Conservation (phyloP, 2,888 invertebrate genomes). For the Platycheirus albimanus region DNA sequence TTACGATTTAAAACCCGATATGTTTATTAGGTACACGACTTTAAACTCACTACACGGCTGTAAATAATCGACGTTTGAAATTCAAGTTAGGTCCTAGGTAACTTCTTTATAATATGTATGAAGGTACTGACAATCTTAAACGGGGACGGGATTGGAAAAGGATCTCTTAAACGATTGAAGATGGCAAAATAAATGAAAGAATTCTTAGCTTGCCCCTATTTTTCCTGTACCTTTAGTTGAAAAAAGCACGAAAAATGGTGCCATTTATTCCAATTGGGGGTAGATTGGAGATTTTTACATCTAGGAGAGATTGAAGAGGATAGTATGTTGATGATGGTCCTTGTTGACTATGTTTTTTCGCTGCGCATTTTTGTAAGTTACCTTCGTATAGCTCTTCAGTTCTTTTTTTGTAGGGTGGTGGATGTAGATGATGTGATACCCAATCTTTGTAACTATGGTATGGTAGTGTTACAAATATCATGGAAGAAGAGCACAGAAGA, state of each 20-base stretch:
- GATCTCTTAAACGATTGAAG: conserved; percentile 52
- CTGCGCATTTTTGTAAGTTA: conserved; percentile 70
- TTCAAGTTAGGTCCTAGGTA: conserved; percentile 29
- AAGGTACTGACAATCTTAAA: not conserved
- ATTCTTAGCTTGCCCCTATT: too few relatives aligned
- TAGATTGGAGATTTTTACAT: conserved; percentile 57
- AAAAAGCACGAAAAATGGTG: conserved; percentile 31
- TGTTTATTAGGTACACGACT: conserved; percentile 61
- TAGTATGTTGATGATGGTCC: conserved; percentile 8
- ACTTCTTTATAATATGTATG: not conserved
- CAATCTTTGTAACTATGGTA: conserved; percentile 68
- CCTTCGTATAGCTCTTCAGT: conserved; percentile 17
- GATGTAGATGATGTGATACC: conserved; percentile 64
- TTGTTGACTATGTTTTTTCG: conserved; percentile 65
- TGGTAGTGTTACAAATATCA: conserved; percentile 51
- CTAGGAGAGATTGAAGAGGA: not conserved
- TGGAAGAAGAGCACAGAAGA: conserved; percentile 10
- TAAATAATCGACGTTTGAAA: conserved; percentile 40
- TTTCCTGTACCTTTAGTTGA: too few relatives aligned
- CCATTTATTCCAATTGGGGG: conserved; percentile 40
- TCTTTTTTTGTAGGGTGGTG: conserved; percentile 8
- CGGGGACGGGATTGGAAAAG: conserved; percentile 17
- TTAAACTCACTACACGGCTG: conserved; percentile 35
- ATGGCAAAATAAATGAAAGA: conserved; percentile 32
- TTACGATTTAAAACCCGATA: conserved; percentile 74